Percentiles rank a stretch among this genome's conserved stretches.
These are phyloP conservation scores for Danionella cerebrum DNA, from an alignment of 2,113 vertebrate species.

Conservation along the genomic window DNA sequence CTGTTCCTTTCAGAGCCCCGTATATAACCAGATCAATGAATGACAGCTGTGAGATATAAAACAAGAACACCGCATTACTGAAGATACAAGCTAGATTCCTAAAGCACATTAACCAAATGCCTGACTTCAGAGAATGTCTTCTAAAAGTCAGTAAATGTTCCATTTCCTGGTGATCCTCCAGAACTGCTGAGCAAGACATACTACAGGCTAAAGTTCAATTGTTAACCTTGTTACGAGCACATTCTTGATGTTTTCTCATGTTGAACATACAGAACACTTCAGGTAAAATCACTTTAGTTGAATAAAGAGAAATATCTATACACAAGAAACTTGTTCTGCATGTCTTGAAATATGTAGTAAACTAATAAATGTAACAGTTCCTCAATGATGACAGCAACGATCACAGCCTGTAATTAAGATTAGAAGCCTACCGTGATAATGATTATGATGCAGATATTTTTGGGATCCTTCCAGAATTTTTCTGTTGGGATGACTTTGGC, in stretches of 20 bases:
- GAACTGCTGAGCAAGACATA: constrained; percentile 45
- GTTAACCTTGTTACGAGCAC: constrained; percentile 39
- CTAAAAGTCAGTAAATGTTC: not conserved
- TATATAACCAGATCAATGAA: constrained; percentile 75
- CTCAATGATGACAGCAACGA: too few relatives aligned
- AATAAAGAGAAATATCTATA: not conserved
- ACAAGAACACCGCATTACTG: not conserved
- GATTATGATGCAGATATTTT: constrained; percentile 86
- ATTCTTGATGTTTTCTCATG: constrained; percentile 40
- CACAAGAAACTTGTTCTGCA: not conserved
- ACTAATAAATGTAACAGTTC: not conserved
- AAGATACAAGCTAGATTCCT: not conserved
- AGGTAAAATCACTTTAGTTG: not conserved
- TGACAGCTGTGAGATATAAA: constrained; percentile 64
- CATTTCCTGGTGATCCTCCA: constrained; percentile 14
- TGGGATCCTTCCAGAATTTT: constrained; percentile 90
- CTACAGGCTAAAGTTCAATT: constrained; percentile 44
- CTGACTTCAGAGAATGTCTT: not conserved
- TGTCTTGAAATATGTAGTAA: not conserved
- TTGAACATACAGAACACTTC: not conserved
- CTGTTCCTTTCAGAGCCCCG: constrained; percentile 60
- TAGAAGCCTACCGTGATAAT: constrained; percentile 61
- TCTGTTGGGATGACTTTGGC: constrained; percentile 71
- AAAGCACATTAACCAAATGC: not conserved
- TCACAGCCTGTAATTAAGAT: not conserved